A percentile compares a stretch with the other conserved stretches of the same genome.
Evolutionary conservation across 2,888 invertebrate genomes (phyloP).

Genomic region (Drosophila demipolita): DNA sequence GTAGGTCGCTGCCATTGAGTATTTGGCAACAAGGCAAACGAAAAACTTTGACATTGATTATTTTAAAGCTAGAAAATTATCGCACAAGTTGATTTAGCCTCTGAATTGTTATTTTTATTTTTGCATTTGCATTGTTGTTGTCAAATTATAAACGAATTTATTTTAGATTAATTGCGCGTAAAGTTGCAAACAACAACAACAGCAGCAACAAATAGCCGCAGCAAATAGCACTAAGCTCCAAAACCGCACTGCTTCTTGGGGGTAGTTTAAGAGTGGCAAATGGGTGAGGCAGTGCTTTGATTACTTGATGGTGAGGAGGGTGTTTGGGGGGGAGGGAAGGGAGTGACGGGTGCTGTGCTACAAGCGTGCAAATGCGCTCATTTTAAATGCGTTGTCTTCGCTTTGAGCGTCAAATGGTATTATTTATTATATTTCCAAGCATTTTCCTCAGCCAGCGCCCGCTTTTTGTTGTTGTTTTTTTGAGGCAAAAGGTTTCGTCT

Average conservation of each 20-base stretch:
- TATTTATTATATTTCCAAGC: conserved; percentile 72
- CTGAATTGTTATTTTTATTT: conserved; percentile 4
- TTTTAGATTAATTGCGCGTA: conserved; percentile 84
- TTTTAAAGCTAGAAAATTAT: conserved; percentile 72
- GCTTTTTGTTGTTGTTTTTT: conserved; percentile 24
- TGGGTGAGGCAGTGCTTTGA: conserved; percentile 27
- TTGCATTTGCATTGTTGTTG: conserved; percentile 57
- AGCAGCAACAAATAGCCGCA: conserved; percentile 32
- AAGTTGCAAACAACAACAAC: conserved; percentile 77
- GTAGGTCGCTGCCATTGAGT: conserved; percentile 39
- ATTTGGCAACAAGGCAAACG: conserved; percentile 7
- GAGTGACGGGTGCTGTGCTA: conserved; percentile 22
- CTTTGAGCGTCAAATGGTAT: conserved; percentile 79
- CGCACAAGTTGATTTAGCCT: conserved; percentile 30
- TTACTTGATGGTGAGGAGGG: conserved; percentile 13
- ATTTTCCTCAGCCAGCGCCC: conserved; percentile 17
- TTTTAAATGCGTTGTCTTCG: conserved; percentile 74
- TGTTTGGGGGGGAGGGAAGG: no score
- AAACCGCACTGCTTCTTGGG: conserved; percentile 38
- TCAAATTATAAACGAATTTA: conserved; percentile 84
- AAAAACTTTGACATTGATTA: conserved; percentile 62
- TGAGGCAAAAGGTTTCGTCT: conserved; percentile 43
- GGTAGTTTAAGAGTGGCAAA: conserved; percentile 27
- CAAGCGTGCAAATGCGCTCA: conserved; percentile 75
- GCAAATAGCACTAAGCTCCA: conserved; percentile 36